phyloP scores from a whole-genome alignment of 37 sponge, comb jelly and placozoan species.

The Ianthella basta region DNA sequence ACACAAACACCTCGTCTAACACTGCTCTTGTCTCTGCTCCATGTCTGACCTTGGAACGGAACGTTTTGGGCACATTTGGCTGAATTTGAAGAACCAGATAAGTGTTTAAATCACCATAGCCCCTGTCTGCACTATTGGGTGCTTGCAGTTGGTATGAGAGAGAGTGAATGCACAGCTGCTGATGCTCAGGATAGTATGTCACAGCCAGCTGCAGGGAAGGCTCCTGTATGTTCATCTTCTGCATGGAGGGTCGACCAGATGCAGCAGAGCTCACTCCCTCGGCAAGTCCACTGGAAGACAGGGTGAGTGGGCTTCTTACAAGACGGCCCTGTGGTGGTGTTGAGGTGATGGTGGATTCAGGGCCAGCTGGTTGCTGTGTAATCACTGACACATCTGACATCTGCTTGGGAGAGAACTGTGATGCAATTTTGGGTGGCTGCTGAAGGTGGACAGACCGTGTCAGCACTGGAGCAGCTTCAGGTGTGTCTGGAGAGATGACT shows the following conservation, averaged over 20 bases:
- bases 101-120: not conserved
- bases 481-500: constrained; percentile 20
- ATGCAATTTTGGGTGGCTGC: not conserved
- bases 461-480: not conserved
- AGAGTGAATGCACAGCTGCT: constrained; percentile 22
- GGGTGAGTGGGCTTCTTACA: too few species aligned
- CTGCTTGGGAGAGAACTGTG: not conserved
- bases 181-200: constrained; percentile 4
- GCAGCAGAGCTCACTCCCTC: too few species aligned
- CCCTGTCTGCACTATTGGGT: not conserved
- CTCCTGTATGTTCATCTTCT: not conserved
- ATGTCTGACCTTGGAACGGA: constrained; percentile 53
- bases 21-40: constrained; percentile 14
- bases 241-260: not conserved
- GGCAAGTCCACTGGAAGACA: too few species aligned
- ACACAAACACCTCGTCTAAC: constrained; percentile 72
- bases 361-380: constrained; percentile 4
- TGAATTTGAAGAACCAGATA: constrained; percentile 60
- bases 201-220: constrained; percentile 21
- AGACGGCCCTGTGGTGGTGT: not conserved
- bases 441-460: constrained; percentile 8
- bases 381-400: constrained; percentile 8
- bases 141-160: constrained; percentile 36
- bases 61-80: constrained; percentile 47
- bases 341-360: not conserved